Conservation (phyloP, 2,797 vertebrate species). For the Lutjanus argentimaculatus region DNA sequence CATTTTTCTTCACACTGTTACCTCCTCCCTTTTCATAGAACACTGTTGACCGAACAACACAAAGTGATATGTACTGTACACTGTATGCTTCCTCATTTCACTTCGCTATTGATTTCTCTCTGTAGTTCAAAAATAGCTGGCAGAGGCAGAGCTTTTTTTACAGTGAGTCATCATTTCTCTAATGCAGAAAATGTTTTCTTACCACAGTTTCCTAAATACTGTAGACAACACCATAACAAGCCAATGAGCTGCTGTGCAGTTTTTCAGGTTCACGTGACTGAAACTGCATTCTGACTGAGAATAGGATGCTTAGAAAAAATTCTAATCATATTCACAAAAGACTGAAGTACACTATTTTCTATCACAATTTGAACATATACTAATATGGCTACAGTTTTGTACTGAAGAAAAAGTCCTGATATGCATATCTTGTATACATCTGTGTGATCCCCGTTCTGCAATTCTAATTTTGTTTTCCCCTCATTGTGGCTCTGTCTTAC, state of each 20-base stretch:
- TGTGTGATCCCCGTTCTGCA: background rate
- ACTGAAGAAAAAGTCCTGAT: background rate
- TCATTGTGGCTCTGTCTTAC: conserved; percentile 69
- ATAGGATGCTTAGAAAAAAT: background rate
- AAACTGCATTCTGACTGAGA: background rate
- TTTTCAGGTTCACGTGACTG: background rate
- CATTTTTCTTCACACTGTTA: background rate
- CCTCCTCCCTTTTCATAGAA: conserved; percentile 12
- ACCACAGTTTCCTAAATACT: conserved; percentile 10
- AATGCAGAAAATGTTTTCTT: conserved; percentile 28
- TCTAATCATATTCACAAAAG: background rate
- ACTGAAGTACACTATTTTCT: background rate
- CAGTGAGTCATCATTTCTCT: conserved; percentile 52
- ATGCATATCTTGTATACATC: background rate
- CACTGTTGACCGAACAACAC: background rate
- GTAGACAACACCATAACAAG: background rate
- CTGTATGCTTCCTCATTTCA: conserved; percentile 58
- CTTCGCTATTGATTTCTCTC: conserved; percentile 50
- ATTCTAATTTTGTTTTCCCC: background rate
- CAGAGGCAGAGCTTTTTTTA: conserved; percentile 23
- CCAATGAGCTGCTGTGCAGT: background rate
- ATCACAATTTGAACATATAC: background rate
- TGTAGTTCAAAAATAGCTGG: conserved; percentile 62
- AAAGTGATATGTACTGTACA: background rate
- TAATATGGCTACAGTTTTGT: background rate